A percentile compares a stretch with the other conserved stretches of the same genome.
These are phyloP conservation scores for Microchirus variegatus DNA, from an alignment of 2,797 vertebrate genomes.

Conservation along the genomic window DNA sequence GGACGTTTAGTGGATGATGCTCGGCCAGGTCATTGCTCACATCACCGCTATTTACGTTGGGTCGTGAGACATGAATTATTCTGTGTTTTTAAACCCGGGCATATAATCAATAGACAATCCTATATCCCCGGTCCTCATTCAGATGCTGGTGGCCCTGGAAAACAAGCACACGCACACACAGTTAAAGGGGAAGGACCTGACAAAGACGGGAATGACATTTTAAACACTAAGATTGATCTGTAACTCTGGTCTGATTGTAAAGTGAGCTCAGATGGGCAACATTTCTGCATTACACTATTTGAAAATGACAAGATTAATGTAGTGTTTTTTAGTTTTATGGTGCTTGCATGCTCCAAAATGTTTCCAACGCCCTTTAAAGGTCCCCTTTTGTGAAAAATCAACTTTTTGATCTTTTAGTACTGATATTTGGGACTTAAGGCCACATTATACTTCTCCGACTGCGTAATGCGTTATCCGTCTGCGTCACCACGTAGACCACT, in stretches of 20 bases:
- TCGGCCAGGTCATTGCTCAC: not conserved
- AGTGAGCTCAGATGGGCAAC: slow-evolving; percentile 3
- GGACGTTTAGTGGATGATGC: not conserved
- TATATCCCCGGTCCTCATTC: slow-evolving; percentile 18
- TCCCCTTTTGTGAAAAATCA: too few species aligned
- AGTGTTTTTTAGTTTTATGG: too few species aligned
- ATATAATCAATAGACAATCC: slow-evolving; percentile 50
- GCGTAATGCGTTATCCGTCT: too few species aligned
- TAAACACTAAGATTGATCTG: slow-evolving; percentile 5
- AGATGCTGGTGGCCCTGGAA: slow-evolving; percentile 20
- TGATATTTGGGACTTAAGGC: too few species aligned
- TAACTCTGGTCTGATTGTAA: slow-evolving; percentile 19
- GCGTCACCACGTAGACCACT: too few species aligned
- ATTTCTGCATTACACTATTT: not conserved
- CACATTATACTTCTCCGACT: too few species aligned
- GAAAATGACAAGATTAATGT: too few species aligned
- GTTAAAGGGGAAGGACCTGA: slow-evolving; percentile 9
- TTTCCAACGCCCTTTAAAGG: too few species aligned
- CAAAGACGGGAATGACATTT: slow-evolving; percentile 9
- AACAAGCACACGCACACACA: slow-evolving; percentile 31
- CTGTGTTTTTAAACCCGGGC: slow-evolving; percentile 27
- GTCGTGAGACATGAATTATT: slow-evolving; percentile 37
- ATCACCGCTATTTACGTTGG: slow-evolving; percentile 4
- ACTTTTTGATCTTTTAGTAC: too few species aligned
- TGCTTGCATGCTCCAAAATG: too few species aligned